A percentile compares a stretch with the other conserved stretches of the same genome.
Conservation (phyloP, 2,888 invertebrate genomes). For the Apamea monoglypha region DNA sequence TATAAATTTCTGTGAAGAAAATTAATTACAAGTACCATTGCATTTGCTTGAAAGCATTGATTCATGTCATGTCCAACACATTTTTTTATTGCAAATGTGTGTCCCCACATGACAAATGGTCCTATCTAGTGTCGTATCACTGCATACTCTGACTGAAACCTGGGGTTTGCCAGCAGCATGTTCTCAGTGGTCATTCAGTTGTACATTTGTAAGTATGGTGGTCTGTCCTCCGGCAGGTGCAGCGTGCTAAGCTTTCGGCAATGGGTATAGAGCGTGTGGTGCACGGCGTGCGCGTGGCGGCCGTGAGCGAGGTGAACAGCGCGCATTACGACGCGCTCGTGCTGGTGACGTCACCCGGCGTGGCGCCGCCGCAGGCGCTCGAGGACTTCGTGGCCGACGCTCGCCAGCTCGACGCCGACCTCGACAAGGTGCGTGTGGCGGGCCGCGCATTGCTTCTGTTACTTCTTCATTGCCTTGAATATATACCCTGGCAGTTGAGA, state of each 20-base stretch:
- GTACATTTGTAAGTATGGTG: background rate
- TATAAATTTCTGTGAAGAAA: background rate
- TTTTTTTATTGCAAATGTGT: background rate
- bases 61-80: background rate
- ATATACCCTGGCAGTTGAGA: background rate
- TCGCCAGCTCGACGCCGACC: constrained; percentile 86
- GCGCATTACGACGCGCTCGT: constrained; percentile 89
- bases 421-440: constrained; percentile 73
- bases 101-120: background rate
- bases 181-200: background rate
- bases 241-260: constrained; percentile 2
- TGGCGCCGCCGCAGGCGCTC: constrained; percentile 81
- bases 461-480: background rate
- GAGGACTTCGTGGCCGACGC: constrained; percentile 83
- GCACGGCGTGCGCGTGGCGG: constrained; percentile 68
- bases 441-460: background rate
- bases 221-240: background rate
- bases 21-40: background rate
- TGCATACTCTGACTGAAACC: background rate
- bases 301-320: constrained; percentile 81
- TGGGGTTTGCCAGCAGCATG: too few relatives aligned
- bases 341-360: constrained; percentile 70
- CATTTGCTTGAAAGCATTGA: background rate
- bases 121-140: too few relatives aligned
- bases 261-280: constrained; percentile 58